Evolutionary conservation across 2,888 invertebrate genomes (phyloP).

Genomic region (Ochropleura leucogaster): DNA sequence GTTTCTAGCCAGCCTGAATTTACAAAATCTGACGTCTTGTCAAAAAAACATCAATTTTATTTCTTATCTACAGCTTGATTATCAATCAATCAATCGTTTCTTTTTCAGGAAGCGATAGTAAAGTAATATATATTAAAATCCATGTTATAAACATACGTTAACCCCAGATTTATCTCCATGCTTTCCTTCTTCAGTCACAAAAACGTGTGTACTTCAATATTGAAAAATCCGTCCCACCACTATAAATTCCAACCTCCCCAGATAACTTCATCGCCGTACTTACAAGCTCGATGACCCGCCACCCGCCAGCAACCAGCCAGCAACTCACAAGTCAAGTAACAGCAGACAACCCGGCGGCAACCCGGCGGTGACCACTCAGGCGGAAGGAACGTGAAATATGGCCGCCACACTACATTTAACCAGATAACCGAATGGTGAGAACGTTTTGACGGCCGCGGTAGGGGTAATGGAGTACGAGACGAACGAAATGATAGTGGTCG

Average conservation of each 20-base stretch:
- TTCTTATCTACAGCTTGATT: no score
- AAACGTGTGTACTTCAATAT: neutral
- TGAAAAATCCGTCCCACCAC: neutral
- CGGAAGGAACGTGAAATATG: slow-evolving; percentile 73
- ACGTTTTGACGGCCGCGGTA: slow-evolving; percentile 64
- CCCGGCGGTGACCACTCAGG: slow-evolving; percentile 66
- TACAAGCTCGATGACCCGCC: slow-evolving; percentile 51
- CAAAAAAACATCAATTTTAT: no score
- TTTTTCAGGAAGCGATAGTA: no score
- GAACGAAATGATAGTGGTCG: slow-evolving; percentile 24
- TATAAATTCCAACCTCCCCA: neutral
- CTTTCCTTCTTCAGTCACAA: neutral
- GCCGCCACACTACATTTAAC: slow-evolving; percentile 69
- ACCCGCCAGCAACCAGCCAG: slow-evolving; percentile 20
- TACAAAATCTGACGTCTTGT: no score
- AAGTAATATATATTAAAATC: no score
- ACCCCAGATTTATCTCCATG: no score
- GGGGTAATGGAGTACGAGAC: slow-evolving; percentile 50
- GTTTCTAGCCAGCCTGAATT: no score
- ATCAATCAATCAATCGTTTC: no score
- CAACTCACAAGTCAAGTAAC: slow-evolving; percentile 59
- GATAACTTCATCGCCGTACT: slow-evolving; percentile 49
- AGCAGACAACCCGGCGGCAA: slow-evolving; percentile 62
- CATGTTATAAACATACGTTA: no score
- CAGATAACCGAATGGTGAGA: slow-evolving; percentile 70